Evolutionary conservation across 2,888 invertebrate species (phyloP).

Genomic region (Rotaria macrura): DNA sequence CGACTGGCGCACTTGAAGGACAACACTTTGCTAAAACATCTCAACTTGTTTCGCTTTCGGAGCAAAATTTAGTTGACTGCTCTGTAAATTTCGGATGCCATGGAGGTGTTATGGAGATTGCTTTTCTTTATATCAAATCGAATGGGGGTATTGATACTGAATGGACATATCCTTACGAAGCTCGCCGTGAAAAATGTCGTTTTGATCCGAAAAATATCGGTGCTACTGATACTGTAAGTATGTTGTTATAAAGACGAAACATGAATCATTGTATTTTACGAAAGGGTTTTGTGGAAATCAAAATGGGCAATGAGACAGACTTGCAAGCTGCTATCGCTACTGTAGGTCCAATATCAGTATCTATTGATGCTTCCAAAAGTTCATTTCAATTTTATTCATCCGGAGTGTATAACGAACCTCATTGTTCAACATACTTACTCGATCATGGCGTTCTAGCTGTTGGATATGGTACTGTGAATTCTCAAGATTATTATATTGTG

Average conservation of each 20-base stretch:
- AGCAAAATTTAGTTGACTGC: conserved; percentile 42
- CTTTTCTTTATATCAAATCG: no score
- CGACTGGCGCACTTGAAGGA: conserved; percentile 51
- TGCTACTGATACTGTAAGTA: no score
- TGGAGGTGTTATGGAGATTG: no score
- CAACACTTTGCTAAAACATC: conserved; percentile 54
- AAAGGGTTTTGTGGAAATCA: background rate
- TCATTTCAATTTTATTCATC: conserved; percentile 30
- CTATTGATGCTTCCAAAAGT: conserved; percentile 19
- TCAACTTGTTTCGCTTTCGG: conserved; percentile 39
- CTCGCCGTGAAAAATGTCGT: background rate
- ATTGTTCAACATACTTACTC: conserved; percentile 11
- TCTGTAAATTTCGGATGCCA: conserved; percentile 29
- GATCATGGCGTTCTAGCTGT: conserved; percentile 27
- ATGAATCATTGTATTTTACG: no score
- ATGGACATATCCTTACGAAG: conserved; percentile 25
- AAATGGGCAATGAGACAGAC: conserved; percentile 16
- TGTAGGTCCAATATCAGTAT: conserved; percentile 29
- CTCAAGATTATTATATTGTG: conserved; percentile 22
- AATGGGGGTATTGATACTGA: conserved; percentile 25
- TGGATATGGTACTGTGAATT: conserved; percentile 17
- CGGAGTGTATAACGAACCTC: conserved; percentile 21
- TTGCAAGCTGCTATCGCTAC: background rate
- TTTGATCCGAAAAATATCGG: no score
- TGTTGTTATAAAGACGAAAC: no score